These are phyloP conservation scores for Centroberyx gerrardi DNA, from an alignment of 2,797 vertebrate genomes.

Conservation along the genomic window DNA sequence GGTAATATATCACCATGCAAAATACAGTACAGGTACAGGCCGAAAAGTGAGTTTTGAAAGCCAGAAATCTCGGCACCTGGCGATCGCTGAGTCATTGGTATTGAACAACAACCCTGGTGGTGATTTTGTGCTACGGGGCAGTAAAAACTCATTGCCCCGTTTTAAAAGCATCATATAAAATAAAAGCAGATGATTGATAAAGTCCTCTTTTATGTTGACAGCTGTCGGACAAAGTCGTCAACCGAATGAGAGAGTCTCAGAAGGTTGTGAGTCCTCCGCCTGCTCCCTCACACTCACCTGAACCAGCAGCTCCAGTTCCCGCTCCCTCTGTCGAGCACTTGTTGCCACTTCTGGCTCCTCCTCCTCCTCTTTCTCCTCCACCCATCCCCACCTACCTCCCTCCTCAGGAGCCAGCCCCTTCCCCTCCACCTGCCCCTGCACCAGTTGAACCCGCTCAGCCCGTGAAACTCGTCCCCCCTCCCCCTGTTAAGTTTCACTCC, in stretches of 20 bases:
- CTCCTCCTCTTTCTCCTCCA: slow-evolving; percentile 36
- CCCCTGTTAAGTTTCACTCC: slow-evolving; percentile 65
- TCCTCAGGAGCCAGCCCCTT: slow-evolving; percentile 24
- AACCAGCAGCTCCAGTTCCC: slow-evolving; percentile 27
- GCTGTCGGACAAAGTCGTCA: slow-evolving; percentile 93
- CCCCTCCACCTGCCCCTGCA: not conserved
- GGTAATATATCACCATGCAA: too few species aligned
- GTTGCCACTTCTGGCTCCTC: slow-evolving; percentile 51
- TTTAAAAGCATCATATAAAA: too few species aligned
- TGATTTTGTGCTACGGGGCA: too few species aligned
- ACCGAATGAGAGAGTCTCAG: slow-evolving; percentile 90
- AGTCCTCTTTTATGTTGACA: slow-evolving; percentile 61
- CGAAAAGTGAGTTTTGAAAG: too few species aligned
- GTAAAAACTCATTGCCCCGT: too few species aligned
- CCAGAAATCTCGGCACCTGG: too few species aligned
- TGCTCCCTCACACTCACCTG: slow-evolving; percentile 27
- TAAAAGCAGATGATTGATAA: too few species aligned
- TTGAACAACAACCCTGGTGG: too few species aligned
- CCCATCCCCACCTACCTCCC: slow-evolving; percentile 4
- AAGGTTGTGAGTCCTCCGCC: slow-evolving; percentile 47
- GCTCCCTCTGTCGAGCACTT: slow-evolving; percentile 49
- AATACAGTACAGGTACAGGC: too few species aligned
- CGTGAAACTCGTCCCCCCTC: slow-evolving; percentile 55
- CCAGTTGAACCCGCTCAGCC: slow-evolving; percentile 25
- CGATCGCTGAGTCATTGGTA: too few species aligned